Percentiles rank a stretch among this genome's conserved stretches.
Conservation (phyloP, 2,797 vertebrate species). For the Diplodus puntazzo region DNA sequence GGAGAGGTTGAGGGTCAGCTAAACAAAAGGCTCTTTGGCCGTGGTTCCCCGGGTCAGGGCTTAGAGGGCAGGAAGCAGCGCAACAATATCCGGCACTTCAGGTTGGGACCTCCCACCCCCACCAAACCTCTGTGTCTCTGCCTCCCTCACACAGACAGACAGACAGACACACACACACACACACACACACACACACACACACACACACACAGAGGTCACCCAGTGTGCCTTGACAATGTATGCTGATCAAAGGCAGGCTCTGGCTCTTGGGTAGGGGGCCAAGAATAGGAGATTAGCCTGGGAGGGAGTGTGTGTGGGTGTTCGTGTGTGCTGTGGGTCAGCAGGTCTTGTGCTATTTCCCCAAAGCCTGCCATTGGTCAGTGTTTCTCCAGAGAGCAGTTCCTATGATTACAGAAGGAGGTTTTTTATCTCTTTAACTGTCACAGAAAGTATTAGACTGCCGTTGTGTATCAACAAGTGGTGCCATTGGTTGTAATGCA, state of each 20-base stretch:
- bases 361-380: conserved; percentile 52
- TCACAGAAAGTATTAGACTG: neutral
- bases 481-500: too few relatives aligned
- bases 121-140: conserved; percentile 40
- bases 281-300: conserved; percentile 61
- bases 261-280: conserved; percentile 48
- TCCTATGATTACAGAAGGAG: neutral
- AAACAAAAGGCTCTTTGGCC: conserved; percentile 82
- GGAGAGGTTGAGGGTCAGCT: conserved; percentile 75
- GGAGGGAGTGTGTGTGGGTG: conserved; percentile 54
- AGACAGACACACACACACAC: conserved; percentile 25
- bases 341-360: conserved; percentile 55
- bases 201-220: conserved; percentile 69
- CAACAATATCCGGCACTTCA: conserved; percentile 84
- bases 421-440: neutral
- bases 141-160: conserved; percentile 9
- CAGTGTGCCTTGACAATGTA: conserved; percentile 78
- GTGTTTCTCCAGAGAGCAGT: conserved; percentile 10
- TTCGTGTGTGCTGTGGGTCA: conserved; percentile 63
- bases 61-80: conserved; percentile 84
- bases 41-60: conserved; percentile 74
- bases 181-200: conserved; percentile 33
- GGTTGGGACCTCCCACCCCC: conserved; percentile 67
- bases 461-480: neutral
- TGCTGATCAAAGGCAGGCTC: conserved; percentile 81